Base-by-base conservation (phyloP, 1,140 invertebrate genomes). In the Brachionus rubens region DNA sequence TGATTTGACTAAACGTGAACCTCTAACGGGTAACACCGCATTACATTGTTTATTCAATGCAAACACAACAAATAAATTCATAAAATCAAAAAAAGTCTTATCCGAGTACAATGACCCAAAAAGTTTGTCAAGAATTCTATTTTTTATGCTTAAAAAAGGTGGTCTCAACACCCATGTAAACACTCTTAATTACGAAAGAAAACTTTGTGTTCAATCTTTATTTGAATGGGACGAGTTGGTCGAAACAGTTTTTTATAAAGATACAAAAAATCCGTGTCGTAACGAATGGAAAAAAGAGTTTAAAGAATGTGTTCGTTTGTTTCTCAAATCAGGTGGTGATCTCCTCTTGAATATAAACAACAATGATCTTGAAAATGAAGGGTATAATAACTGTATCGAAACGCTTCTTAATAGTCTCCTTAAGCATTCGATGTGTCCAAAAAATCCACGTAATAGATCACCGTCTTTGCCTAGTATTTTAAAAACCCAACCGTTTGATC, bases 201-300 rank as follows among this genome's bases (percentile, higher is more conserved):
- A 72, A 19, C 9, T 72, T 12, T 72, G 68, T 33, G 6, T 50
- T 16, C 46, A 72, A 21, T 40, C 30, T 2, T 33, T 72, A 33
- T 72, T 72, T 16, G 68, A 72, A 47, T 72, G 68, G 68, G 46
- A 72, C 30, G 68, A 72, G 33, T 26, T 72, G 2, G n/a, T 72
- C 14, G 68, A 72, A 12, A 40, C 30, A 1, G 68, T 41, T 33
- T 72, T 72, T 16, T 72, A 50, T 14, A 48, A 72, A 50, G 30
- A 50, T 21, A 3, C 2, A 2, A 24, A 26, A n/a, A 48, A 72
- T 33, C 0, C 12, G 7, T 21, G n/a, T 26, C 59, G 59, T 9
- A 41, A 43, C 3, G 19, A 65, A 65, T 72, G 68, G 68, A 48
- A 72, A 24, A 12, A 33, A 9, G 46, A 72, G 19, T 72, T 72